Evolutionary conservation across 23 tunicate genomes (phyloP).

Genomic region (Oikopleura dioica): DNA sequence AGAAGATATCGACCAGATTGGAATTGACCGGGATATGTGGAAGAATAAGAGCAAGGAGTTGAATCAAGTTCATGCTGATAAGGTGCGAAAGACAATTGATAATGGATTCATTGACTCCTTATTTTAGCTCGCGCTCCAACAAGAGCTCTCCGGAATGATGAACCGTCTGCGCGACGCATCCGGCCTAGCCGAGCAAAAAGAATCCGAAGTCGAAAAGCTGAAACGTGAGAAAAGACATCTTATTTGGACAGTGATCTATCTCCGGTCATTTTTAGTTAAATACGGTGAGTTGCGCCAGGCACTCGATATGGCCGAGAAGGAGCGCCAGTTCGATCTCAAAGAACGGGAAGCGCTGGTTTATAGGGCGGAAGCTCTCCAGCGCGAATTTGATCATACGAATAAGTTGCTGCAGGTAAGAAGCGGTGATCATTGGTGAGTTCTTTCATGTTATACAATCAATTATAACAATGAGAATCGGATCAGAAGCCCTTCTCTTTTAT

Average conservation of each 20-base stretch:
- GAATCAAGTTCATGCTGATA: background rate
- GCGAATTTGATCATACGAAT: background rate
- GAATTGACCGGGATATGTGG: constrained; percentile 1
- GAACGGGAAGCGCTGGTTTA: constrained; percentile 9
- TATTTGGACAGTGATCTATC: background rate
- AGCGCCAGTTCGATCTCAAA: constrained; percentile 1
- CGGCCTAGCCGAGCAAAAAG: constrained; percentile 7
- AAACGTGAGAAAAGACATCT: constrained; percentile 6
- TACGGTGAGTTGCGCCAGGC: background rate
- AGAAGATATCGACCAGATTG: background rate
- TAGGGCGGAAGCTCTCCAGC: background rate
- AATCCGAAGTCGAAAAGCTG: background rate
- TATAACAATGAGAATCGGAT: no score
- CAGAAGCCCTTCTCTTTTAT: no score
- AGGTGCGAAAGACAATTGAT: background rate
- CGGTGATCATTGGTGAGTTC: no score
- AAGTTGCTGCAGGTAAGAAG: constrained; percentile 10
- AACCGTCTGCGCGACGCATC: background rate
- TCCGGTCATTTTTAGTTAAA: constrained; percentile 8
- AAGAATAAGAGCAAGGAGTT: background rate
- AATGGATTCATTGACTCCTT: background rate
- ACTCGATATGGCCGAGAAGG: constrained; percentile 8
- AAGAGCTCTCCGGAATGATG: background rate
- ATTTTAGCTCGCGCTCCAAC: background rate
- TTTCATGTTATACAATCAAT: no score